Base-by-base conservation (phyloP, 2,113 vertebrate genomes). In the Phoenicopterus ruber region DNA sequence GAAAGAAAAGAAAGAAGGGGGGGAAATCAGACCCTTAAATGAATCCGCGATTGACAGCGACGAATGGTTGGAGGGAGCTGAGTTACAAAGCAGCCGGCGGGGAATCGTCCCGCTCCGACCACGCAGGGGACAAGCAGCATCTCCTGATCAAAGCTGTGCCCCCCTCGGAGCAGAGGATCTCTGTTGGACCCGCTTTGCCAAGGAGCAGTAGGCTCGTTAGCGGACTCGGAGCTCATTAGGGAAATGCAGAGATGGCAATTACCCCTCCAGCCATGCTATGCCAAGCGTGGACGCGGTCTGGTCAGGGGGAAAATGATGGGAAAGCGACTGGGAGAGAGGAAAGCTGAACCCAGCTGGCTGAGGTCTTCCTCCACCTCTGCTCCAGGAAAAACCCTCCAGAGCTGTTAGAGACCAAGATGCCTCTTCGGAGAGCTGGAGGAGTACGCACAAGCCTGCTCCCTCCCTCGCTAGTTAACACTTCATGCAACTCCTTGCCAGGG, bases 1-100 rank as follows among this genome's bases (percentile, higher is more conserved):
- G 44, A 86, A 83, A 28, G 1, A 49, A 73, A 10, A 61, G 15
- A 47, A 47, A 7, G 15, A 21, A 32, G 15, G 6, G 59, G 17
- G 61, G n/a, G 55, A 5, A 90, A 72, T 73, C 86, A 95, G 50
- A 49, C 81, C 92, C 57, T 95, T 93, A 97, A 96, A 97, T 63
- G 47, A 79, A 93, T 67, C 88, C 4, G 1, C 34, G 38, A 79
- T 31, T 78, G 63, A 88, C 72, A 80, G 47, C 17, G 10, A 74
- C 40, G 87, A 88, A 38, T 29, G 57, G 71, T 12, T 82, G 93
- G 95, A 97, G 34, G 57, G 29, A 70, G 66, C 63, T 17, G 77
- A 76, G 89, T 73, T 66, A 69, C 40, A 84, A 73, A 78, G 94
- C 18, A 10, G 72, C 26, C 15, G 1, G 40, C 0, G 0, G 58